phyloP scores from a whole-genome alignment of 2,888 invertebrate genomes.

The Heliconius charithonia region DNA sequence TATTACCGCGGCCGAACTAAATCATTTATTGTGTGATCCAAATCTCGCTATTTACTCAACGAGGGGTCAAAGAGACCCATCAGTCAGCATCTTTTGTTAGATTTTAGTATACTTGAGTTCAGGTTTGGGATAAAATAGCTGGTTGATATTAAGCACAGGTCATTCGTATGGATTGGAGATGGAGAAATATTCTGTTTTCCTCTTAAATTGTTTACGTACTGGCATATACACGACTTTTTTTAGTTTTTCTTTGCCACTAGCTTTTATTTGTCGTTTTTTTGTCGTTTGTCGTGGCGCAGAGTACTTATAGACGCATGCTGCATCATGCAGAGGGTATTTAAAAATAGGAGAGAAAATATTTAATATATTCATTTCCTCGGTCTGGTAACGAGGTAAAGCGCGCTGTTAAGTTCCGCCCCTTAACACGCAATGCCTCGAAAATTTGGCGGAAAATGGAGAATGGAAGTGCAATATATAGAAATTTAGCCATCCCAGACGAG shows the following conservation, averaged over 20 bases:
- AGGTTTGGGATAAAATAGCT: neutral
- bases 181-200: neutral
- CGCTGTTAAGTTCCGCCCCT: too few relatives aligned
- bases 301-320: too few relatives aligned
- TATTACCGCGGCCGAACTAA: constrained; percentile 76
- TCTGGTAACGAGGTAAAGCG: neutral
- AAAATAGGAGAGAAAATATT: too few relatives aligned
- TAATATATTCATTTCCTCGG: neutral
- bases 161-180: neutral
- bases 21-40: constrained; percentile 78
- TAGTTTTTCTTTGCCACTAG: too few relatives aligned
- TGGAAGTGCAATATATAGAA: too few relatives aligned
- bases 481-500: too few relatives aligned
- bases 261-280: too few relatives aligned
- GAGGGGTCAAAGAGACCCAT: constrained; percentile 69
- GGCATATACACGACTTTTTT: too few relatives aligned
- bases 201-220: too few relatives aligned
- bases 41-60: constrained; percentile 76
- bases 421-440: too few relatives aligned
- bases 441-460: too few relatives aligned
- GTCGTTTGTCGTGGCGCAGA: neutral
- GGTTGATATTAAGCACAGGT: neutral
- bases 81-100: constrained; percentile 56
- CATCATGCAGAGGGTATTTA: too few relatives aligned
- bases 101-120: constrained; percentile 1